These are phyloP conservation scores for Nyctalus aviator DNA, from an alignment of 2,797 vertebrate genomes.

Conservation along the genomic window DNA sequence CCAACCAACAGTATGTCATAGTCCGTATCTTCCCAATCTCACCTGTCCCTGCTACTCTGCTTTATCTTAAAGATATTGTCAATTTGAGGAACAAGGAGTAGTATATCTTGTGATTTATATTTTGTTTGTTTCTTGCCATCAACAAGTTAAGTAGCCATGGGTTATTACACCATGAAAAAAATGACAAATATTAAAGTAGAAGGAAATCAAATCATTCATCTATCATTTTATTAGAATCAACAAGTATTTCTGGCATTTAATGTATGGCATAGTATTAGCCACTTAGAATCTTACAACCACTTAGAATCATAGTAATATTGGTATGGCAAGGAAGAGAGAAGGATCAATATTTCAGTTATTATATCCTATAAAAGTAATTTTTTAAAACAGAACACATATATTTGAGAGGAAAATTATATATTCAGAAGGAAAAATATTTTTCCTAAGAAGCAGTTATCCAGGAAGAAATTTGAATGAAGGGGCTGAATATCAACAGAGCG, in stretches of 20 bases:
- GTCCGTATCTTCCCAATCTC: not conserved
- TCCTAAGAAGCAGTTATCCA: not conserved
- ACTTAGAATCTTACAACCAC: not conserved
- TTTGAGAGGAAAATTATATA: not conserved
- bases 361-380: not conserved
- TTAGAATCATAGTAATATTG: not conserved
- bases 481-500: not conserved
- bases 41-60: not conserved
- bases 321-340: not conserved
- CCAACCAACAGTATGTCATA: not conserved
- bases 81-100: not conserved
- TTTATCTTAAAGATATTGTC: not conserved
- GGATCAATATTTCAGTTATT: not conserved
- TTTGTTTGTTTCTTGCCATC: not conserved
- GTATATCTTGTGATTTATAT: not conserved
- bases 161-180: not conserved
- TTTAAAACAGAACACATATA: not conserved
- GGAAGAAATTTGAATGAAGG: not conserved
- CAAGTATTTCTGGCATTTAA: not conserved
- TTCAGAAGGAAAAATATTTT: not conserved
- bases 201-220: not conserved
- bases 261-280: not conserved
- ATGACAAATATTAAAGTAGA: not conserved
- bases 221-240: not conserved
- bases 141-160: not conserved